These are phyloP conservation scores for Ondatra zibethicus DNA, from an alignment of 2,113 vertebrate genomes.

Conservation along the genomic window DNA sequence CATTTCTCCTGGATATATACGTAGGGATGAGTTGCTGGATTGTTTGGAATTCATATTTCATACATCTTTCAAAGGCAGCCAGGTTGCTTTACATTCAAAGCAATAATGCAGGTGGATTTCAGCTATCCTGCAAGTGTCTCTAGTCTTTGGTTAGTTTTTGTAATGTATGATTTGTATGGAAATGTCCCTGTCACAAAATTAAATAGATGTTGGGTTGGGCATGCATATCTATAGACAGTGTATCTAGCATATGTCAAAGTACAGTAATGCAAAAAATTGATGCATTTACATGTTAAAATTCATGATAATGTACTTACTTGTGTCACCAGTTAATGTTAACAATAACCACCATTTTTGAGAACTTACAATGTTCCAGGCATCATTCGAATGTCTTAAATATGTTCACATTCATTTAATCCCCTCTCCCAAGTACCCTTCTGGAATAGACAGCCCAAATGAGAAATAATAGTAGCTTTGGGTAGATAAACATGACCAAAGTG, in stretches of 20 bases:
- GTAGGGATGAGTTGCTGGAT: neutral
- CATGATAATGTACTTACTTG: neutral
- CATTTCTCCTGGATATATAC: neutral
- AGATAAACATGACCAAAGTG: neutral
- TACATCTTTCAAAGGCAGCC: neutral
- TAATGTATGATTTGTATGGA: slow-evolving; percentile 1
- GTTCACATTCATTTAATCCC: neutral
- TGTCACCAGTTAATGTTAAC: neutral
- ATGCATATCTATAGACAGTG: neutral
- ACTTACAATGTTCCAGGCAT: neutral
- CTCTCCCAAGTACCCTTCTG: neutral
- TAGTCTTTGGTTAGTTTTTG: neutral
- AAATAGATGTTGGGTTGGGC: neutral
- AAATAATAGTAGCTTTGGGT: neutral
- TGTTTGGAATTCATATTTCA: neutral
- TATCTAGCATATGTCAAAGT: neutral
- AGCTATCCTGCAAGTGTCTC: neutral
- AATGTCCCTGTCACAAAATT: neutral
- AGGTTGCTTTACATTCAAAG: neutral
- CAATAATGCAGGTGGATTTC: neutral
- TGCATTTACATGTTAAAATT: neutral
- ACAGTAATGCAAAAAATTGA: neutral
- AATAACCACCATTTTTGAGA: neutral
- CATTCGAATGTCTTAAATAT: neutral
- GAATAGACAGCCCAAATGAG: neutral